phyloP scores from a whole-genome alignment of 2,888 invertebrate species.

The Ernsta delagoae region DNA sequence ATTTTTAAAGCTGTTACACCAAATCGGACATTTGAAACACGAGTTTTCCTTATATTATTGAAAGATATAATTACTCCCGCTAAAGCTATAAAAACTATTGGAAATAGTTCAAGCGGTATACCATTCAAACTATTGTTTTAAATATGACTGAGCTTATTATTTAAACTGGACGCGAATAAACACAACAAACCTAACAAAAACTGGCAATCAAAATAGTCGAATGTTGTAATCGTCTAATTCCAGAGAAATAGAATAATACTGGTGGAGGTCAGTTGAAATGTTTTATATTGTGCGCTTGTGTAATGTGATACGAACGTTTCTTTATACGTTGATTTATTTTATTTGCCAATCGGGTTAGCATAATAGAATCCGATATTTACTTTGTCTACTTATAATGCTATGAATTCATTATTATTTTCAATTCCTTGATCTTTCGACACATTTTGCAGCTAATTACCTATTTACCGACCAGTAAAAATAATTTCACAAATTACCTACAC shows the following conservation, averaged over 20 bases:
- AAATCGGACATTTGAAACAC: too few relatives aligned
- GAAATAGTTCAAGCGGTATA: slow-evolving; percentile 13
- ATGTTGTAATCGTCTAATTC: slow-evolving; percentile 76
- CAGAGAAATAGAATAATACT: slow-evolving; percentile 69
- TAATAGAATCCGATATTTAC: slow-evolving; percentile 30
- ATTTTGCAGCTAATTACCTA: too few relatives aligned
- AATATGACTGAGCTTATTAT: slow-evolving; percentile 53
- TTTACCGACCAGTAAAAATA: too few relatives aligned
- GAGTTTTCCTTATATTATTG: too few relatives aligned
- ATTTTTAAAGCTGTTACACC: too few relatives aligned
- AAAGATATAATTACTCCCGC: too few relatives aligned
- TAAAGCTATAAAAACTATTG: too few relatives aligned
- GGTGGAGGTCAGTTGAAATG: slow-evolving; percentile 60
- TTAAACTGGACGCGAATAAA: slow-evolving; percentile 54
- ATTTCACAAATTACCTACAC: too few relatives aligned
- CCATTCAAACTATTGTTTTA: slow-evolving; percentile 44
- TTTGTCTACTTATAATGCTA: slow-evolving; percentile 9
- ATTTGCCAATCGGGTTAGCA: slow-evolving; percentile 37
- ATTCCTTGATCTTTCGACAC: too few relatives aligned
- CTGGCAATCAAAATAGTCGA: slow-evolving; percentile 60
- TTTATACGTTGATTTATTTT: slow-evolving; percentile 37
- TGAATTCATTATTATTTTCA: neutral
- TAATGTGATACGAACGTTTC: slow-evolving; percentile 41
- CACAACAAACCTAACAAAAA: slow-evolving; percentile 65
- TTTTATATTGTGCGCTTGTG: slow-evolving; percentile 41